These are phyloP conservation scores for Xenentodon cancila DNA, from an alignment of 2,797 vertebrate species.

Conservation along the genomic window DNA sequence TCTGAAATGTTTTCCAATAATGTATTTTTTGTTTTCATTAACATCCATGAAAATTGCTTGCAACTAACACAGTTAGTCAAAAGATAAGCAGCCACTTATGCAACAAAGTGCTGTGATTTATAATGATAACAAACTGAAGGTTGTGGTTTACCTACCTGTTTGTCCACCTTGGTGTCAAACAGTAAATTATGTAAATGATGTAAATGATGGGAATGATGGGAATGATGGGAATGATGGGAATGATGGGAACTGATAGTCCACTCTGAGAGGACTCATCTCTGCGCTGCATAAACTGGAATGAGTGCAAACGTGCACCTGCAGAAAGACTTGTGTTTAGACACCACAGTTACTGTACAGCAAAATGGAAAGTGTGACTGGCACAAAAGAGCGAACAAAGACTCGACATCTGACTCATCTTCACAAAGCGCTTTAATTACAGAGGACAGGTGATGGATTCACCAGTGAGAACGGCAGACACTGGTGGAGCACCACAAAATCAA, in stretches of 20 bases:
- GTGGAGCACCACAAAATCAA: neutral
- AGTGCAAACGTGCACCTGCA: conserved; percentile 14
- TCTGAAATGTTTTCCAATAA: too few species aligned
- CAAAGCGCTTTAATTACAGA: conserved; percentile 21
- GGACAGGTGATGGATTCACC: conserved; percentile 26
- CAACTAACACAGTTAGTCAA: neutral
- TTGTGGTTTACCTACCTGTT: neutral
- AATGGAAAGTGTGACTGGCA: conserved; percentile 55
- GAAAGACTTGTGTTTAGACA: conserved; percentile 15
- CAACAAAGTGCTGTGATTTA: too few species aligned
- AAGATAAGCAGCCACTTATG: too few species aligned
- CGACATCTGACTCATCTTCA: conserved; percentile 51
- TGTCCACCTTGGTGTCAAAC: neutral
- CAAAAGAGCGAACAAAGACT: conserved; percentile 35
- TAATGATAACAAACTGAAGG: too few species aligned
- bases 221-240: too few species aligned
- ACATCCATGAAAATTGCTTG: neutral
- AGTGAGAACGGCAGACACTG: conserved; percentile 5
- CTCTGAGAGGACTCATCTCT: conserved; percentile 16
- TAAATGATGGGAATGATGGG: too few species aligned
- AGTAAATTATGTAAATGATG: too few species aligned
- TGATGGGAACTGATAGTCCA: neutral
- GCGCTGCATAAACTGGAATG: conserved; percentile 12
- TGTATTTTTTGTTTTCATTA: too few species aligned
- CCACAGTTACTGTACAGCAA: conserved; percentile 24